Conservation (phyloP, 2,797 vertebrate genomes). For the Pangasius krempfi region DNA sequence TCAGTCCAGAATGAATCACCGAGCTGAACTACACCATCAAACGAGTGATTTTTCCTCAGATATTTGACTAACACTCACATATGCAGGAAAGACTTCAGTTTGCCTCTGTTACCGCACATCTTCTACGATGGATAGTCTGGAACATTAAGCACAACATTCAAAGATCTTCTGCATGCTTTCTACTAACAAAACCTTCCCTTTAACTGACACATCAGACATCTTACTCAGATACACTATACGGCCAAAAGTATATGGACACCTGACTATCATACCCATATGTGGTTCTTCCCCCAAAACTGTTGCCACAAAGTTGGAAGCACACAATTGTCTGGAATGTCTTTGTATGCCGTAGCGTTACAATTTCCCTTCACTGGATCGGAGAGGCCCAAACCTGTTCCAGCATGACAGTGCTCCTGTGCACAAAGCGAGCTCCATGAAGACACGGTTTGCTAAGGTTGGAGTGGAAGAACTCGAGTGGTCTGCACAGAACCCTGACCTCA, state of each 20-base stretch:
- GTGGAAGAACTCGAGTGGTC: neutral
- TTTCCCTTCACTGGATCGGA: neutral
- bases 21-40: neutral
- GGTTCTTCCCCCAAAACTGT: neutral
- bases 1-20: neutral
- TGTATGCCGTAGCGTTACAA: neutral
- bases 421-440: neutral
- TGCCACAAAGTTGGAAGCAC: neutral
- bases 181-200: neutral
- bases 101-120: neutral
- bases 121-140: neutral
- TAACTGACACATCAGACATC: neutral
- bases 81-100: neutral
- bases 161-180: neutral
- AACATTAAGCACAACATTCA: neutral
- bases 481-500: neutral
- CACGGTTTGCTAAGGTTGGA: neutral
- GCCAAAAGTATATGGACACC: no score
- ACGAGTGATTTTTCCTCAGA: neutral
- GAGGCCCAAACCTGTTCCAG: neutral
- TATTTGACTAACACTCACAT: neutral
- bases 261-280: no score
- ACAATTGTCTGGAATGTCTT: neutral
- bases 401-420: neutral
- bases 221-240: neutral